A percentile compares a stretch with the other conserved stretches of the same genome.
These are phyloP conservation scores for Orcinus orca DNA, from an alignment of 2,113 vertebrate genomes.

Conservation along the genomic window DNA sequence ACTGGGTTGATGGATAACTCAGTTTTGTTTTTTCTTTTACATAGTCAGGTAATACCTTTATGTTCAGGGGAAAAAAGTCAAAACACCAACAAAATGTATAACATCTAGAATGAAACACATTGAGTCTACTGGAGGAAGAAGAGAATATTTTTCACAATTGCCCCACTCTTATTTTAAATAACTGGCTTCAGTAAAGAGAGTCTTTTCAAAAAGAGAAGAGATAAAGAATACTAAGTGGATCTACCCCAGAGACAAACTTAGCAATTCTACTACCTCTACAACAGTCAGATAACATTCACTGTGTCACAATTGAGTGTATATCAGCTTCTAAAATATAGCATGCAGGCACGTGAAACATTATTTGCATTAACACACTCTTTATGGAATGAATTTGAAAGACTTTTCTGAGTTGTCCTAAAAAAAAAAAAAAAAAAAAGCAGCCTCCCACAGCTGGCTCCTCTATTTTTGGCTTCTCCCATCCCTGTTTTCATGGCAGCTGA, in stretches of 20 bases:
- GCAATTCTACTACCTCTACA: background rate
- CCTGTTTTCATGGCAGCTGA: conserved; percentile 75
- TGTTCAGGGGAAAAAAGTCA: background rate
- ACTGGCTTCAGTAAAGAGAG: background rate
- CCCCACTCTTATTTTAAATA: conserved; percentile 39
- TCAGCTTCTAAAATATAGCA: background rate
- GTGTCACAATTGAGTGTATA: background rate
- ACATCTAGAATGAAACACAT: conserved; percentile 1
- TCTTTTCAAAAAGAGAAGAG: background rate
- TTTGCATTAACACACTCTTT: conserved; percentile 64
- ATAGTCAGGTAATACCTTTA: background rate
- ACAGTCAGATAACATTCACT: background rate
- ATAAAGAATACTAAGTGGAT: conserved; percentile 12
- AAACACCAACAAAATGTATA: conserved; percentile 10
- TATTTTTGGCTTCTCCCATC: conserved; percentile 68
- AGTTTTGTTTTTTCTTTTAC: background rate
- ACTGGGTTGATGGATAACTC: background rate
- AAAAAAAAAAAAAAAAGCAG: conserved; percentile 59
- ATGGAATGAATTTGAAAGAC: conserved; percentile 71
- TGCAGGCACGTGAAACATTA: background rate
- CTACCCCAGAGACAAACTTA: background rate
- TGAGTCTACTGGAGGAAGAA: background rate
- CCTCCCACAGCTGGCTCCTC: conserved; percentile 60
- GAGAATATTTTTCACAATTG: background rate
- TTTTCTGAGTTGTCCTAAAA: conserved; percentile 67